Evolutionary conservation across 2,888 invertebrate species (phyloP), one percentile per base, ranked within the genome.

Genomic region (Drosophila macrospina): DNA sequence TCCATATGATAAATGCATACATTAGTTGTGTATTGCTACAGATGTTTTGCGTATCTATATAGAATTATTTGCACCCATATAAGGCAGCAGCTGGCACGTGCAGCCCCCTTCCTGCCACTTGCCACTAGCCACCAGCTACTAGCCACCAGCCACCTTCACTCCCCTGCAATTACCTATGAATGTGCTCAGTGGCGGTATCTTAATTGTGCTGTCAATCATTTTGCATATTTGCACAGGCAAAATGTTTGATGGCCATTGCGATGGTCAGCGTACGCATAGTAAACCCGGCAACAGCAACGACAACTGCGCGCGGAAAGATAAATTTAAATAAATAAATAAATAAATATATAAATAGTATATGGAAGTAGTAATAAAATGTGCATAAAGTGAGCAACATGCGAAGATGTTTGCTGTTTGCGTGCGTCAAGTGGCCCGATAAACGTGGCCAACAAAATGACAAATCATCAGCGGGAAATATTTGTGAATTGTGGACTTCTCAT

Each of bases 141-240:
- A 16, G 11, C 51, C 30, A 0, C 32, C 20, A 8, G 1, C 5
- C 30, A 10, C 34, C 30, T 28, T 5, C 39, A 24, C 47, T 48
- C 20, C 15, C 28, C 54, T 24, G 37, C 15, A 16, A 36, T 50
- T 34, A 32, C 52, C 44, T 30, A 45, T 37, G 20, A 11, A 15
- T 20, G 28, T 16, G 61, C 59, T 56, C 59, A 51, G 55, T 67
- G 64, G 56, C 74, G 64, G 78, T 64, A 50, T 65, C 84, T 85
- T 88, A 81, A 85, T 85, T 85, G 89, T 85, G 74, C 89, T 85
- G 88, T 85, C 88, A 85, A 85, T 85, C 89, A 85, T 84, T 86
- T 86, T 81, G 85, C 89, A 88, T 86, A 84, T 86, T 86, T 84
- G 86, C 82, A 80, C 80, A 44, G 52, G 63, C 63, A 41, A 69